phyloP scores from a whole-genome alignment of 1,140 invertebrate genomes.

The Drosophila carrolli region DNA sequence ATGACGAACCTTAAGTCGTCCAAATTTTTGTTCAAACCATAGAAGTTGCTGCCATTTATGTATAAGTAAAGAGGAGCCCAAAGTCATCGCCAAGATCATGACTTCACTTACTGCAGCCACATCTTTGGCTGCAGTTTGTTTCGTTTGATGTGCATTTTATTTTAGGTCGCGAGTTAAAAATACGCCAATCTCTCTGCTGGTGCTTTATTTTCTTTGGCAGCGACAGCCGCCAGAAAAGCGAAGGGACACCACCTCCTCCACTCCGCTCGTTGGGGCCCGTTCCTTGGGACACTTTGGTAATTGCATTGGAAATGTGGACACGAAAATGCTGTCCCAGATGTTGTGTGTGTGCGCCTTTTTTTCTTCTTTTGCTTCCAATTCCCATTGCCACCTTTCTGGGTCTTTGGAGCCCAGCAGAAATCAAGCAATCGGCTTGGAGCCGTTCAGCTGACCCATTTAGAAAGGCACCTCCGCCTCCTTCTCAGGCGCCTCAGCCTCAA shows the following conservation, averaged over 20 bases:
- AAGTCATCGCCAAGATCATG: slow-evolving; percentile 17
- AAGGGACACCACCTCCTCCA: background rate
- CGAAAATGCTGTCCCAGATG: background rate
- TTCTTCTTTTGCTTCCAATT: background rate
- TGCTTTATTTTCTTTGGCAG: slow-evolving; percentile 32
- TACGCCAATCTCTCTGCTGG: slow-evolving; percentile 25
- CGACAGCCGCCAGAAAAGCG: slow-evolving; percentile 11
- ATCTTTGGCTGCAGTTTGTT: background rate
- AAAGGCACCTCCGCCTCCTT: background rate
- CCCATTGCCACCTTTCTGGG: background rate
- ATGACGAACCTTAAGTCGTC: no score
- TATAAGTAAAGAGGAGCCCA: no score
- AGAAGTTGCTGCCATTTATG: no score
- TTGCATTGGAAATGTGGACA: slow-evolving; percentile 25
- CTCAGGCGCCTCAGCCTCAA: slow-evolving; percentile 57
- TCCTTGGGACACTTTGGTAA: slow-evolving; percentile 21
- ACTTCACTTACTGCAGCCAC: slow-evolving; percentile 20
- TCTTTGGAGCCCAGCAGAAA: background rate
- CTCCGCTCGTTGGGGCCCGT: background rate
- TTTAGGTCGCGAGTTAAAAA: slow-evolving; percentile 44
- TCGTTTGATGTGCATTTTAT: slow-evolving; percentile 35
- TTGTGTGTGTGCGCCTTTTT: no score
- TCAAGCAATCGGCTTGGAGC: no score
- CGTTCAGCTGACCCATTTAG: slow-evolving; percentile 23
- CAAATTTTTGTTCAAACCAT: no score